A percentile compares a stretch with the other conserved stretches of the same genome.
Conservation (phyloP, 2,797 vertebrate genomes). For the Tadarida brasiliensis region DNA sequence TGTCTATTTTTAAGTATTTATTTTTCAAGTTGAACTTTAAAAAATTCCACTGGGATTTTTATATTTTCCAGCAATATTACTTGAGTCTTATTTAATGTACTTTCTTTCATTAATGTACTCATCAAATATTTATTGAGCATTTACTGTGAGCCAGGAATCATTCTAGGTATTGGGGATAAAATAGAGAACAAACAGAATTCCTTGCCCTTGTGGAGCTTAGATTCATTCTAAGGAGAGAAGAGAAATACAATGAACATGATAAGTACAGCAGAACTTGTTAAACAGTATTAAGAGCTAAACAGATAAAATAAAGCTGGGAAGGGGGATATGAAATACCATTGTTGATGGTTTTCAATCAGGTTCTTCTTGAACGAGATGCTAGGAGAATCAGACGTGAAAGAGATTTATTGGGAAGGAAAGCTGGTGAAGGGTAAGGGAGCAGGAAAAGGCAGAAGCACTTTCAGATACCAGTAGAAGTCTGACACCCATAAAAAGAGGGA, state of each 20-base stretch:
- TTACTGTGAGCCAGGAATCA: background rate
- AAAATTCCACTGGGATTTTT: conserved; percentile 7
- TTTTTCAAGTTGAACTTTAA: conserved; percentile 18
- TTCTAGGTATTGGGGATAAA: background rate
- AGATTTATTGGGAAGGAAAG: background rate
- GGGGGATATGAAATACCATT: background rate
- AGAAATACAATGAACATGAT: background rate
- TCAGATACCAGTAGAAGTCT: background rate
- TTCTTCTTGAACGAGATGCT: background rate
- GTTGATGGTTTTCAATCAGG: background rate
- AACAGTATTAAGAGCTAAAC: background rate
- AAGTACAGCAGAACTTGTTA: background rate
- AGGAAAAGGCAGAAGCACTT: background rate
- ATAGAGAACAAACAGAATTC: background rate
- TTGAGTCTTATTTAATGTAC: background rate
- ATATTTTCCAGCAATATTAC: background rate
- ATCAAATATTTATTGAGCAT: conserved; percentile 15
- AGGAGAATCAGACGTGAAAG: background rate
- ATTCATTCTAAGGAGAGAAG: background rate
- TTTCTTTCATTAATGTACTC: conserved; percentile 1
- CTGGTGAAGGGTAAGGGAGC: background rate
- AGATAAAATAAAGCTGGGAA: background rate
- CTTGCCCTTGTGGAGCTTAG: background rate
- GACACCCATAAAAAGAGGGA: background rate
- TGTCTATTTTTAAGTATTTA: conserved; percentile 28